Evolutionary conservation across 2,888 invertebrate genomes (phyloP).

Genomic region (Balanococcus diminutus): DNA sequence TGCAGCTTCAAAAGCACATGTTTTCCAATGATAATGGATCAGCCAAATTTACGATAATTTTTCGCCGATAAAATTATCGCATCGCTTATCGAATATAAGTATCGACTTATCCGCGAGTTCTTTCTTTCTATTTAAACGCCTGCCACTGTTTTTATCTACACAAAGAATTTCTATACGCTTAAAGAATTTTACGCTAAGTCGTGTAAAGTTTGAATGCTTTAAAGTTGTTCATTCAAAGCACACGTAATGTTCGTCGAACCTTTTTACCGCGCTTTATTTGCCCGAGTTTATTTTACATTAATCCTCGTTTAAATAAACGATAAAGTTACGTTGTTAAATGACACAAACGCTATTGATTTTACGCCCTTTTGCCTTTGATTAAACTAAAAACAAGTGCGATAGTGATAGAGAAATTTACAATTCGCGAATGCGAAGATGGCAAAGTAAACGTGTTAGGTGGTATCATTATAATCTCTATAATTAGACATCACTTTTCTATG

Average conservation of each 20-base stretch:
- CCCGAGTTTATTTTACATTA: slow-evolving; percentile 2
- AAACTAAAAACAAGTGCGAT: neutral
- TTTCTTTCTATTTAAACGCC: neutral
- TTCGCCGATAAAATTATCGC: neutral
- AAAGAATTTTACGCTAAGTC: neutral
- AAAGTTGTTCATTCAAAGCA: neutral
- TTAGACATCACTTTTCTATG: no score
- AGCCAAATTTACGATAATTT: neutral
- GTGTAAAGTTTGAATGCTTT: neutral
- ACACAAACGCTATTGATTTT: neutral
- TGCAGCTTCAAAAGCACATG: neutral
- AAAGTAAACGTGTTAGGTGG: no score
- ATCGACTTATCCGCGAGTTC: neutral
- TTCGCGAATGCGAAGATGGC: no score
- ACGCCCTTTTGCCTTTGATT: neutral
- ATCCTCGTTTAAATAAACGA: neutral
- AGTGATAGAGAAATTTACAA: neutral
- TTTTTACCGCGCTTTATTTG: neutral
- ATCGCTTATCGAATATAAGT: no score
- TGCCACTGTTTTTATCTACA: neutral
- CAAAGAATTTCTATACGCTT: neutral
- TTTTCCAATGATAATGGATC: neutral
- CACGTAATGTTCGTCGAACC: neutral
- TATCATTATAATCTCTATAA: no score
- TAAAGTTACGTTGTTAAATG: neutral